Base-by-base conservation (phyloP, 2,113 vertebrate species). In the Rhegmatorhina hoffmannsi region DNA sequence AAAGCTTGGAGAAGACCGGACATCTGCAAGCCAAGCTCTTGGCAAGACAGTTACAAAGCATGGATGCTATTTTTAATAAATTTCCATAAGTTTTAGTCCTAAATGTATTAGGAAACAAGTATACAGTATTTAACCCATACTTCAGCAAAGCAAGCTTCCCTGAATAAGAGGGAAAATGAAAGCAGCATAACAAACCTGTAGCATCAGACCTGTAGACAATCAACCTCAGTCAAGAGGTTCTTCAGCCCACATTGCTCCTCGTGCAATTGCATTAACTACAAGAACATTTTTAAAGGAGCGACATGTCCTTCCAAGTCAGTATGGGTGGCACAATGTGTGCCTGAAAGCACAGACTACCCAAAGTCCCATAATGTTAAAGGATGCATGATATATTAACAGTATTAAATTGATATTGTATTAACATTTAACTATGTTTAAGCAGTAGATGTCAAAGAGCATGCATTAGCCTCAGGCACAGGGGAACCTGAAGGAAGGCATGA, bases 281-380 rank as follows among this genome's bases (percentile, higher is more conserved):
- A 47, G 23, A 88, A 10, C 33, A 55, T 29, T 33, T 77, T 68
- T n/a, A 53, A 68, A 88, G 75, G 24, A 83, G 17, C 16, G 49
- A 66, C 14, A 62, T 15, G 13, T 49, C 55, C 53, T 56, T 33
- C 72, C 46, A 52, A 59, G 69, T 18, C 53, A 56, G 13, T 14
- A 76, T 0, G 0, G 29, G 23, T 17, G 33, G 19, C 15, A 81
- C 3, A 2, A 31, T 21, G 44, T 19, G 34, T 31, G 34, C 43
- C 38, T 40, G 62, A 68, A 81, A 87, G 29, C 1, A 0, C 52
- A 7, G 3, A 11, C 74, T 52, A 52, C 49, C 17, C 69, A 72
- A 94, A 85, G 66, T 17, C 47, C 29, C 15, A 1, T 0, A 0
- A 20, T 5, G 8, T 40, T 50, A 38, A 55, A 70, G 34, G 46